Conservation (phyloP, 1,140 invertebrate species). For the Anthonomus grandis region DNA sequence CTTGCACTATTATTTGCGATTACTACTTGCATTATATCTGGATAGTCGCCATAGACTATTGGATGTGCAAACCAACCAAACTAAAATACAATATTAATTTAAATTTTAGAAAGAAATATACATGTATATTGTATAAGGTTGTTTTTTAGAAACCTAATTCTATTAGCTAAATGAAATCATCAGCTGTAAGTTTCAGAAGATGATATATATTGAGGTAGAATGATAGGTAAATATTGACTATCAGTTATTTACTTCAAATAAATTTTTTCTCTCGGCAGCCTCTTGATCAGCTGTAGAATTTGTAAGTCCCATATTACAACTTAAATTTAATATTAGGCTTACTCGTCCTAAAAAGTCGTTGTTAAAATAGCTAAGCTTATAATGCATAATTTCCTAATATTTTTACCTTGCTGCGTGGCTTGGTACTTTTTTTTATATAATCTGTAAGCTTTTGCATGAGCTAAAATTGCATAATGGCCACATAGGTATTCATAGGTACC, state of each 20-base stretch:
- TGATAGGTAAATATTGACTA: too few relatives aligned
- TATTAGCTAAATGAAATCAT: too few relatives aligned
- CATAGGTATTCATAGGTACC: constrained; percentile 42
- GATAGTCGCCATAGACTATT: constrained; percentile 64
- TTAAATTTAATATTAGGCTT: constrained; percentile 13
- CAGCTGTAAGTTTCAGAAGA: too few relatives aligned
- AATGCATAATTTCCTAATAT: too few relatives aligned
- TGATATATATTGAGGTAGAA: too few relatives aligned
- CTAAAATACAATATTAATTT: constrained; percentile 49
- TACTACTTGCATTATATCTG: constrained; percentile 56
- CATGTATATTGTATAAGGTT: too few relatives aligned
- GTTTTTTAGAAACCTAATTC: too few relatives aligned
- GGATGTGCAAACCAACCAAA: constrained; percentile 62
- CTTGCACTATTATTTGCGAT: constrained; percentile 54
- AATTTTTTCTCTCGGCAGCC: constrained; percentile 4
- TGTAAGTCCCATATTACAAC: constrained; percentile 1
- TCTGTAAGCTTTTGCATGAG: constrained; percentile 36
- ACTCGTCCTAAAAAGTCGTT: constrained; percentile 24
- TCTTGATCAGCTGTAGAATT: constrained; percentile 4
- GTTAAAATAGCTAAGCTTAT: too few relatives aligned
- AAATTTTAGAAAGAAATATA: too few relatives aligned
- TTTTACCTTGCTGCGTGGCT: constrained; percentile 38
- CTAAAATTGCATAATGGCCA: constrained; percentile 33
- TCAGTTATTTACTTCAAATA: constrained; percentile 6
- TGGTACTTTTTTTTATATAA: constrained; percentile 38